Evolutionary conservation across 2,888 invertebrate species (phyloP), one percentile per base, ranked within the genome.

Genomic region (Pristionchus entomophagus): DNA sequence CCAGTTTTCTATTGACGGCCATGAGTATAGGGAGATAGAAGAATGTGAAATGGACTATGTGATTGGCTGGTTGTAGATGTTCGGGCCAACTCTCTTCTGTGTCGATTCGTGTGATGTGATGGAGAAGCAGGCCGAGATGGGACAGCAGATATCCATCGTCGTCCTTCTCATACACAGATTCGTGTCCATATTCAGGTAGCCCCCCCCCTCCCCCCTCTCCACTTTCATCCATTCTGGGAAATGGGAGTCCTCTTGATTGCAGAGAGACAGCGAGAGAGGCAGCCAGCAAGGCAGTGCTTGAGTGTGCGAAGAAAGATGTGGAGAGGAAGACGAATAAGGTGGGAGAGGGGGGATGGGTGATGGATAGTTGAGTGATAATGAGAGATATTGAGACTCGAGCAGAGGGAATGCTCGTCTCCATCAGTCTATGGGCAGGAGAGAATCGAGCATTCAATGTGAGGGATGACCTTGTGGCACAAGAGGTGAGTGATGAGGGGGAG

Each of bases 371-470:
- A n/a, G n/a, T n/a, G n/a, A n/a, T n/a, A n/a, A n/a, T n/a, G 45
- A 78, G 26, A 26, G 6, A 5, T 49, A 22, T 51, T 77, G 65
- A 89, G 88, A 86, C 86, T 38, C 87, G 87, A 32, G 91, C 91
- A 1, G 89, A 90, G 6, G 91, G 91, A 51, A 86, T 93, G 65
- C 89, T 93, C n/a, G 89, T 92, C 3, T 86, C 93, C 2, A 89
- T 93, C 26, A 92, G 92, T 86, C 85, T 93, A 22, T 91, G 91
- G 89, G 89, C 91, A 73, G 89, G 89, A 62, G 93, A 93, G 62
- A 93, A 93, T 86, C 88, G 89, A 73, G 89, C 92, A 35, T 93
- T 93, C 89, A 93, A 93, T 86, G 91, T 91, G 2, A 89, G 92
- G 86, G 88, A 90, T n/a, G 88, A 88, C 12, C 86, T 89, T 77